Base-by-base conservation (phyloP, 2,797 vertebrate species). In the Coendou prehensilis region DNA sequence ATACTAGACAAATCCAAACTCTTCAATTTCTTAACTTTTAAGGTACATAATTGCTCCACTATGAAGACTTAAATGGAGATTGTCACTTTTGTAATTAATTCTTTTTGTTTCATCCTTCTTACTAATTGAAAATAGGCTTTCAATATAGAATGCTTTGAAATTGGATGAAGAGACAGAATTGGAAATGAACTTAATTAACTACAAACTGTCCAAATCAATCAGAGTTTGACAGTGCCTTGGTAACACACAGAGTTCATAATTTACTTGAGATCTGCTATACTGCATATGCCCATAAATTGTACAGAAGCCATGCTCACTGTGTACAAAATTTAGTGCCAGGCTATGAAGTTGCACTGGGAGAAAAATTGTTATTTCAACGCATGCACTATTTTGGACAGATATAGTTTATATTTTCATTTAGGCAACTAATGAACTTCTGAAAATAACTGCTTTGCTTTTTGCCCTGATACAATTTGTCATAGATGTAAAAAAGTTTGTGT, bases 181-280 rank as follows among this genome's bases (percentile, higher is more conserved):
- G 98, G 97, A 98, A 98, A 98, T 98, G 97, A 98, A 98, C 98
- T 98, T 98, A 98, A 99, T 98, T 98, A 99, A 99, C 98, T 98
- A 97, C 98, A 98, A 98, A 98, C 98, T 98, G 98, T 98, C 98
- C 97, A 98, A 98, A 98, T 98, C 98, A 98, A 98, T 98, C 98
- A 98, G 97, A 95, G 97, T 98, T 98, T 98, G 97, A 97, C 96
- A 98, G 97, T 91, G 94, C 96, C 93, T 98, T 92, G 93, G 97
- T 98, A 98, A 97, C 96, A 97, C 95, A 97, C 96, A 98, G 97
- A 97, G 98, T 98, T 98, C 97, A 98, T 98, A 89, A 98, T 98
- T 98, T 98, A 97, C 96, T 98, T 96, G 97, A 81, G 95, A 98
- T 98, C 97, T 97, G 97, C 97, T 71, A 50, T 97, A 97, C 95